phyloP scores from a whole-genome alignment of 2,888 invertebrate genomes.

The Philhelius pedissequus region DNA sequence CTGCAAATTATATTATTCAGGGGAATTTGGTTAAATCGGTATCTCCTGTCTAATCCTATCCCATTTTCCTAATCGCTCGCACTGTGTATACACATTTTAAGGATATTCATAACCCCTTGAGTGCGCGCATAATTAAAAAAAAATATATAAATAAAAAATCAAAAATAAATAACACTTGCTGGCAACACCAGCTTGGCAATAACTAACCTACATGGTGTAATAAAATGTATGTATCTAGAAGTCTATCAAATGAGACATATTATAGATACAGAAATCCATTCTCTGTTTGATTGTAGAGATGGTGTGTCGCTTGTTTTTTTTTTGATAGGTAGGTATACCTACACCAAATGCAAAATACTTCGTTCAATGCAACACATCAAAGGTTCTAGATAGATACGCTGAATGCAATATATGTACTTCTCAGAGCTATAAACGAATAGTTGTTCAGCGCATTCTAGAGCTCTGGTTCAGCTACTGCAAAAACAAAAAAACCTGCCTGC shows the following conservation, averaged over 20 bases:
- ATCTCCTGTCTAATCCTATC: too few relatives aligned
- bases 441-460: conserved; percentile 14
- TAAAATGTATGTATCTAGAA: conserved; percentile 32
- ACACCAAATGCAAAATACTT: conserved; percentile 37
- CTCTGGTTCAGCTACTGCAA: conserved; percentile 9
- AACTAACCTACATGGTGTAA: conserved; percentile 6
- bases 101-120: too few relatives aligned
- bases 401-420: neutral
- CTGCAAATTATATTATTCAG: too few relatives aligned
- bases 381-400: neutral
- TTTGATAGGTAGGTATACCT: too few relatives aligned
- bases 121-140: too few relatives aligned
- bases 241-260: conserved; percentile 44
- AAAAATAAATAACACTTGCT: neutral
- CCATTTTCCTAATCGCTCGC: too few relatives aligned
- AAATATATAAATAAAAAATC: too few relatives aligned
- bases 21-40: too few relatives aligned
- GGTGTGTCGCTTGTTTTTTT: conserved; percentile 17
- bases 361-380: neutral
- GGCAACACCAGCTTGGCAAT: neutral
- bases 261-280: neutral
- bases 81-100: too few relatives aligned
- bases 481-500: neutral
- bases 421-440: conserved; percentile 12
- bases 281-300: conserved; percentile 31